A percentile compares a stretch with the other conserved stretches of the same genome.
These are phyloP conservation scores for Trissolcus japonicus DNA, from an alignment of 2,888 invertebrate genomes.

Conservation along the genomic window DNA sequence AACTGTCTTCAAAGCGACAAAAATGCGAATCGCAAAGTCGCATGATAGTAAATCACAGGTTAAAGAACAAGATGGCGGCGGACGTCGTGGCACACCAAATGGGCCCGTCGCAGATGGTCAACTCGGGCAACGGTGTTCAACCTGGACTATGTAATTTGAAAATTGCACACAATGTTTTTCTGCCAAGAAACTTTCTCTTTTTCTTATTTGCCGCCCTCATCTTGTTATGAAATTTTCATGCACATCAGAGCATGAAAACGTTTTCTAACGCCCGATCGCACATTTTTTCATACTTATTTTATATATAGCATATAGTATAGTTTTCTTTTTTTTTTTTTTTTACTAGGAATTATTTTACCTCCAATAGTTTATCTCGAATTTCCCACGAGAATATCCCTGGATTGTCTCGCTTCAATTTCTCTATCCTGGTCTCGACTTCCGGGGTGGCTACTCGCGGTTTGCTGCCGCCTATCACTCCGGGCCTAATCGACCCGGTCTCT, in stretches of 20 bases:
- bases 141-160: slow-evolving; percentile 27
- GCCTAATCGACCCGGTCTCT: slow-evolving; percentile 90
- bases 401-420: slow-evolving; percentile 84
- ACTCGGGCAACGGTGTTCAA: not conserved
- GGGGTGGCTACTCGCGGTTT: slow-evolving; percentile 88
- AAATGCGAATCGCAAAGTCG: too few species aligned
- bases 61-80: not conserved
- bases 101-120: not conserved
- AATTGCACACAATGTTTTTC: slow-evolving; percentile 18
- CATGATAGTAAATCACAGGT: too few species aligned
- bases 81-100: too few species aligned
- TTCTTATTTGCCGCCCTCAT: slow-evolving; percentile 32
- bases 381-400: slow-evolving; percentile 87
- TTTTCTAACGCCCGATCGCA: slow-evolving; percentile 1
- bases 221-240: slow-evolving; percentile 50
- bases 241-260: slow-evolving; percentile 49
- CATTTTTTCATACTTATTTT: not conserved
- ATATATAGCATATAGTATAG: slow-evolving; percentile 30
- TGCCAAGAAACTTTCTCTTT: slow-evolving; percentile 31
- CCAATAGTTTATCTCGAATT: slow-evolving; percentile 83
- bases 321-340: slow-evolving; percentile 25
- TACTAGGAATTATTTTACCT: slow-evolving; percentile 77
- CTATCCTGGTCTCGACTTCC: slow-evolving; percentile 84
- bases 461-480: slow-evolving; percentile 89
- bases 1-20: too few species aligned